phyloP scores from a whole-genome alignment of 2,113 vertebrate genomes.

The Alligator mississippiensis region DNA sequence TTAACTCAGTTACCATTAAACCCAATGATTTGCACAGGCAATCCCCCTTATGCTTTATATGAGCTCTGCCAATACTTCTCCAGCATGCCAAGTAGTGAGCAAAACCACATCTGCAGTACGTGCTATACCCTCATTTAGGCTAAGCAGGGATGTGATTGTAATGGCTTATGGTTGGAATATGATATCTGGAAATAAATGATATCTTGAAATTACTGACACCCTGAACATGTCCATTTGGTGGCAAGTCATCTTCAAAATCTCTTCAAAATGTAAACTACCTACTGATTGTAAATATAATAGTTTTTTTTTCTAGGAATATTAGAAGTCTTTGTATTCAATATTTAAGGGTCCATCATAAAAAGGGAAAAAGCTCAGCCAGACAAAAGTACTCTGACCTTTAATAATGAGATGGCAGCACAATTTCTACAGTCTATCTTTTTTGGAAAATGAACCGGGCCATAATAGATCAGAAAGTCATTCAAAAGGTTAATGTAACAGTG shows the following conservation, averaged over 20 bases:
- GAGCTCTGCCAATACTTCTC: background rate
- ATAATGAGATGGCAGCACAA: background rate
- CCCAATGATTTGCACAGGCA: background rate
- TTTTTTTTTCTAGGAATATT: background rate
- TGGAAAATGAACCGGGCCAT: background rate
- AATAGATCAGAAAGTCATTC: background rate
- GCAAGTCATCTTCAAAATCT: background rate
- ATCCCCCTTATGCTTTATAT: background rate
- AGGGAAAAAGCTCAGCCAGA: background rate
- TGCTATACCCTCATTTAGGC: background rate
- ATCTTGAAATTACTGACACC: background rate
- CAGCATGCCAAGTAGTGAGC: background rate
- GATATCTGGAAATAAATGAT: background rate
- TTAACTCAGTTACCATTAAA: background rate
- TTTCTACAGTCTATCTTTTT: background rate
- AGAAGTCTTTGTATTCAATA: background rate
- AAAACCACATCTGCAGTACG: background rate
- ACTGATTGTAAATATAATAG: background rate
- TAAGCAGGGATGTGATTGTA: background rate
- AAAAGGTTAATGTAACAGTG: background rate
- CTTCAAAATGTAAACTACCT: background rate
- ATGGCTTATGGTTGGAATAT: background rate
- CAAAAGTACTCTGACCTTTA: background rate
- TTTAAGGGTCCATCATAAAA: background rate
- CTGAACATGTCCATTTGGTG: background rate